Conservation (phyloP, 2,113 vertebrate species). For the Neogobius melanostomus region DNA sequence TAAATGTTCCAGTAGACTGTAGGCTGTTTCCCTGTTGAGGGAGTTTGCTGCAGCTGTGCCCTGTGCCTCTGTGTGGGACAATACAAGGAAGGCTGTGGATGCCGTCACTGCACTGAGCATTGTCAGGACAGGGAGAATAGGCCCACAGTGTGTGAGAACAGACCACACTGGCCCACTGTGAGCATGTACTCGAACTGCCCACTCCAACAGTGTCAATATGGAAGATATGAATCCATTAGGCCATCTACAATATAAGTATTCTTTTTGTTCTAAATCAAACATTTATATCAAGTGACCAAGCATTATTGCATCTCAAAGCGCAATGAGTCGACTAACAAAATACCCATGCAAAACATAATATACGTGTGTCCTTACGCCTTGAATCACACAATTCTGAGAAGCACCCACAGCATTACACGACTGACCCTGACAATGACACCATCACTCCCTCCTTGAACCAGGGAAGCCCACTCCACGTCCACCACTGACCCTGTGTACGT, state of each 20-base stretch:
- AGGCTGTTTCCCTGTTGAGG: slow-evolving; percentile 5
- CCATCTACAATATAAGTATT: slow-evolving; percentile 14
- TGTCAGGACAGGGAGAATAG: slow-evolving; percentile 57
- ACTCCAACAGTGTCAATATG: slow-evolving; percentile 53
- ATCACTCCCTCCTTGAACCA: slow-evolving; percentile 9
- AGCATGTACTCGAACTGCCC: slow-evolving; percentile 52
- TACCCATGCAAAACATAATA: too few relatives aligned
- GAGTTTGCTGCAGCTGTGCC: slow-evolving; percentile 39
- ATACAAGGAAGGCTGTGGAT: slow-evolving; percentile 70
- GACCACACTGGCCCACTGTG: slow-evolving; percentile 42
- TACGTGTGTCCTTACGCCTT: too few relatives aligned
- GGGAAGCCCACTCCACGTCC: too few relatives aligned
- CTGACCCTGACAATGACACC: not conserved
- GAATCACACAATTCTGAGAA: slow-evolving; percentile 31
- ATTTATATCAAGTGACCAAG: slow-evolving; percentile 30
- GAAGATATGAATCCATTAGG: slow-evolving; percentile 53
- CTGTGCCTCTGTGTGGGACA: slow-evolving; percentile 54
- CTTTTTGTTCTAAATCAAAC: slow-evolving; percentile 36
- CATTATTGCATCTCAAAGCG: slow-evolving; percentile 7
- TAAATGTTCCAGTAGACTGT: not conserved
- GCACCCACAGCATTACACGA: slow-evolving; percentile 11
- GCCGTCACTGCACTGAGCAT: slow-evolving; percentile 61
- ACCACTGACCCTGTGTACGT: not conserved
- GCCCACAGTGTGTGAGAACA: slow-evolving; percentile 47
- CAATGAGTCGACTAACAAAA: slow-evolving; percentile 12